A percentile compares a stretch with the other conserved stretches of the same genome.
These are phyloP conservation scores for Sarcophilus harrisii DNA, from an alignment of 2,797 vertebrate species.

Conservation along the genomic window DNA sequence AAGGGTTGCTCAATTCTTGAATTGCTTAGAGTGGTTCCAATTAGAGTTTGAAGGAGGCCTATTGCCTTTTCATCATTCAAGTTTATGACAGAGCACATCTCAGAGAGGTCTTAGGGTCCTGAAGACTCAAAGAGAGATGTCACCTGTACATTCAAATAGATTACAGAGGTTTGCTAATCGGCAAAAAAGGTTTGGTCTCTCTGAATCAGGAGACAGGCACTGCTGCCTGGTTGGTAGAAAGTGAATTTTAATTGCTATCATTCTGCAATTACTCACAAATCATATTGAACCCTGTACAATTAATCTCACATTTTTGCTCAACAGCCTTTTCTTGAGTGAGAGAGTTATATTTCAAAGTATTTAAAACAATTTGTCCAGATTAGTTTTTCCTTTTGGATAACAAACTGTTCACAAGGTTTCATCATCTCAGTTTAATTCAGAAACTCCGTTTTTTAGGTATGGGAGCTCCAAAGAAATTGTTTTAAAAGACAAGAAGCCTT, in stretches of 20 bases:
- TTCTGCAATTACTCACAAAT: conserved; percentile 78
- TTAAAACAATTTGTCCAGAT: conserved; percentile 66
- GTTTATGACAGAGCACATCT: conserved; percentile 80
- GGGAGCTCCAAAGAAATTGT: conserved; percentile 14
- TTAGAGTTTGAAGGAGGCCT: conserved; percentile 81
- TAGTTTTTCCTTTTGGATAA: conserved; percentile 62
- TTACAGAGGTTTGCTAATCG: conserved; percentile 79
- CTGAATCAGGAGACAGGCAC: conserved; percentile 70
- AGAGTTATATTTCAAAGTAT: conserved; percentile 73
- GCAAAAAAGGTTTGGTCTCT: conserved; percentile 70
- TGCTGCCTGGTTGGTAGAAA: conserved; percentile 76
- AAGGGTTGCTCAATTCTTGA: conserved; percentile 80
- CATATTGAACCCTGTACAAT: conserved; percentile 79
- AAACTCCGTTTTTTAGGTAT: conserved; percentile 24
- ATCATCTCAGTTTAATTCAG: conserved; percentile 55
- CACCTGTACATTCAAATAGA: conserved; percentile 80
- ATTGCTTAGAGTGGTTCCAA: conserved; percentile 78
- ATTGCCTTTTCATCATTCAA: conserved; percentile 83
- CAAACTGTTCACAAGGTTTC: conserved; percentile 47
- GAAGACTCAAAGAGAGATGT: conserved; percentile 79
- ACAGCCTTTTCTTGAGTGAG: conserved; percentile 64
- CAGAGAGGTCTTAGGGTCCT: conserved; percentile 77
- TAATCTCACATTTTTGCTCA: conserved; percentile 78
- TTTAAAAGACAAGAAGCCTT: conserved; percentile 41
- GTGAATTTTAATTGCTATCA: conserved; percentile 77